Percentiles rank a stretch among this genome's conserved stretches.
These are phyloP conservation scores for Diplogasteroides magnus DNA, from an alignment of 1,140 invertebrate genomes.

Conservation along the genomic window DNA sequence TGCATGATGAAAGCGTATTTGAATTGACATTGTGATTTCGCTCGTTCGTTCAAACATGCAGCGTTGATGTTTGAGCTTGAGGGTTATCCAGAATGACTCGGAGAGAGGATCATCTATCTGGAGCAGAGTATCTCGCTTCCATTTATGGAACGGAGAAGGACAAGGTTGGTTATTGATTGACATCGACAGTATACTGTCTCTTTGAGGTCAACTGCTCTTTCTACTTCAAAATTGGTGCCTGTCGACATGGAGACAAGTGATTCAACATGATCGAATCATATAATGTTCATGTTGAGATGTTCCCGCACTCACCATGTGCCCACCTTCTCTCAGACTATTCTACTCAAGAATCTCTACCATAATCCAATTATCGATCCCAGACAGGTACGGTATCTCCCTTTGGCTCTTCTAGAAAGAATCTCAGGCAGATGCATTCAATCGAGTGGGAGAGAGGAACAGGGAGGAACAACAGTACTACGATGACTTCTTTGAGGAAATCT, in stretches of 20 bases:
- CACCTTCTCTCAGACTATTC: conserved; percentile 77
- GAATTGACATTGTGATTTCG: too few species aligned
- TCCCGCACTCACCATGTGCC: conserved; percentile 97
- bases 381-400: conserved; percentile 21
- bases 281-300: conserved; percentile 54
- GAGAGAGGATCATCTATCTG: conserved; percentile 26
- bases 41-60: too few species aligned
- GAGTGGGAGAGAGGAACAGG: conserved; percentile 69
- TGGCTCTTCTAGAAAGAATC: background rate
- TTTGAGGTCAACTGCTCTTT: conserved; percentile 87
- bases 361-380: conserved; percentile 43
- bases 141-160: conserved; percentile 99
- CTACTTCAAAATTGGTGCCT: conserved; percentile 99
- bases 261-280: background rate
- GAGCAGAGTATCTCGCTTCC: conserved; percentile 90
- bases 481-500: conserved; percentile 98
- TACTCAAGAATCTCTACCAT: conserved; percentile 44
- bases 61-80: too few species aligned
- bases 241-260: conserved; percentile 87
- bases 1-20: too few species aligned
- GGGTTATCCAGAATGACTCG: too few species aligned
- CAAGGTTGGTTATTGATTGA: conserved; percentile 64
- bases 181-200: too few species aligned
- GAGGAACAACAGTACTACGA: conserved; percentile 98
- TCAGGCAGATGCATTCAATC: background rate